Percentiles rank a stretch among this genome's conserved stretches.
phyloP scores from a whole-genome alignment of 2,888 invertebrate species.

The Erannis defoliaria region DNA sequence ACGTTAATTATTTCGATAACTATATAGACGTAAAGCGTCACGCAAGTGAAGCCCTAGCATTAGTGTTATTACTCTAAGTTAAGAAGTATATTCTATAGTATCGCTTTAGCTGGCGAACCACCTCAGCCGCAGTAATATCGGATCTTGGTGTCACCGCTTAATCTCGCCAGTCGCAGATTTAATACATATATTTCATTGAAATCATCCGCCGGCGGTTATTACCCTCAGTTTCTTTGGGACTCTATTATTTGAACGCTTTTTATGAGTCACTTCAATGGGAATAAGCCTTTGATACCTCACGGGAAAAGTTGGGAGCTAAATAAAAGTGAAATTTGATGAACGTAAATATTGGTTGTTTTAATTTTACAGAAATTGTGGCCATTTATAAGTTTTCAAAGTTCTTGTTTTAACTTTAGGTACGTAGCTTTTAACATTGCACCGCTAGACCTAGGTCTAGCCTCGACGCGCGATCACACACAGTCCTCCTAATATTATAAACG shows the following conservation, averaged over 20 bases:
- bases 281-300: constrained; percentile 35
- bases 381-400: too few relatives aligned
- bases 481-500: too few relatives aligned
- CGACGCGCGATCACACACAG: too few relatives aligned
- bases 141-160: constrained; percentile 62
- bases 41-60: too few relatives aligned
- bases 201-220: constrained; percentile 79
- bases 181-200: constrained; percentile 85
- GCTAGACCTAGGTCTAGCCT: too few relatives aligned
- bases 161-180: constrained; percentile 76
- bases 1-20: too few relatives aligned
- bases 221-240: constrained; percentile 52
- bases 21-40: too few relatives aligned
- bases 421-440: too few relatives aligned
- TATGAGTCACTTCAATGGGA: constrained; percentile 36
- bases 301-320: not conserved
- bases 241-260: constrained; percentile 44
- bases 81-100: not conserved
- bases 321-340: not conserved
- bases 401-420: too few relatives aligned
- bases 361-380: not conserved
- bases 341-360: not conserved
- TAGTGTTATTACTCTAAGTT: too few relatives aligned
- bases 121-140: constrained; percentile 65
- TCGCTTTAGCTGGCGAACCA: constrained; percentile 15